A percentile compares a stretch with the other conserved stretches of the same genome.
phyloP scores from a whole-genome alignment of 2,888 invertebrate genomes.

The Lobophora halterata region DNA sequence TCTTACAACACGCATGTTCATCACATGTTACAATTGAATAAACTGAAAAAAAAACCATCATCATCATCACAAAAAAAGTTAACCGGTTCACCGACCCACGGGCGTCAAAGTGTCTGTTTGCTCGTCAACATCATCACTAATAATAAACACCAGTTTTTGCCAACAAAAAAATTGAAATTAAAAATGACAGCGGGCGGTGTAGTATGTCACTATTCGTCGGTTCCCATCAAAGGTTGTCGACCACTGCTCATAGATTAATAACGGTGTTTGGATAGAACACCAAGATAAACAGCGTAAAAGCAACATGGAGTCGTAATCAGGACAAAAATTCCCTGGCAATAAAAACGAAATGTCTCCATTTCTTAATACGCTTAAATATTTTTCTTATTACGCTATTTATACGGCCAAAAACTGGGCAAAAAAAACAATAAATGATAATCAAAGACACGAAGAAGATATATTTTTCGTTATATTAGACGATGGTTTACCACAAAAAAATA shows the following conservation, averaged over 20 bases:
- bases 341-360: too few relatives aligned
- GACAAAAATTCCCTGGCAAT: too few relatives aligned
- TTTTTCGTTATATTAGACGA: too few relatives aligned
- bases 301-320: too few relatives aligned
- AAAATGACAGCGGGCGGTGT: conserved; percentile 38
- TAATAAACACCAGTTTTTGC: conserved; percentile 39
- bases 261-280: too few relatives aligned
- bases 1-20: conserved; percentile 12
- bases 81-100: conserved; percentile 30
- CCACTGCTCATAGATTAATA: conserved; percentile 32
- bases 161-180: conserved; percentile 39
- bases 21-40: conserved; percentile 10
- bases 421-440: too few relatives aligned
- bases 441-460: too few relatives aligned
- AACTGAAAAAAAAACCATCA: conserved; percentile 18
- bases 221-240: conserved; percentile 37
- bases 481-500: too few relatives aligned
- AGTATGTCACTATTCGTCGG: conserved; percentile 34
- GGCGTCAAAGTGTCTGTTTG: conserved; percentile 41
- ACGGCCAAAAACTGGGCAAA: too few relatives aligned
- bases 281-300: too few relatives aligned
- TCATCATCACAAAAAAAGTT: conserved; percentile 23
- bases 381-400: too few relatives aligned
- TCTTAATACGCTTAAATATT: too few relatives aligned
- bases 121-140: conserved; percentile 29